Base-by-base conservation (phyloP, 2,113 vertebrate genomes). In the Pseudopodoces humilis region DNA sequence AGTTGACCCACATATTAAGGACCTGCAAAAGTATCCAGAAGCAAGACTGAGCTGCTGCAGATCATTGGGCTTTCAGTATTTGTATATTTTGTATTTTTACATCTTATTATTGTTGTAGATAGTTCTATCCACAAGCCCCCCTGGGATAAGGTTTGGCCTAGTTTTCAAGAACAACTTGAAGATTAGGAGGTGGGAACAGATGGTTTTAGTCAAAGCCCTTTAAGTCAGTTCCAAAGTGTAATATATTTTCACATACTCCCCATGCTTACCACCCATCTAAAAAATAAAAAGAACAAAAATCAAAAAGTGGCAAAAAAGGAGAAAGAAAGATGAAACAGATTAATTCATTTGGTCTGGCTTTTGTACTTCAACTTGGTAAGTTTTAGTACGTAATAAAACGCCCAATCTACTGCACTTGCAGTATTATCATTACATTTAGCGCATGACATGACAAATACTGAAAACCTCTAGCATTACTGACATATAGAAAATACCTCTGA, bases 111-210 rank as follows among this genome's bases (percentile, higher is more conserved):
- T 96, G 60, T 89, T 90, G 82, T 39, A 94, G 94, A 81, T 84
- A 95, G 83, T 49, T 88, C 47, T 86, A 88, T 89, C 82, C 63
- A 78, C 77, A 53, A 82, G 50, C 16, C 47, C 89, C 50, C 52
- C 13, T 47, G 75, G 88, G 94, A 90, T 63, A 96, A 83, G 16
- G 46, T 79, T 92, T 96, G 79, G 92, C 64, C 86, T 85, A 82
- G 82, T 96, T 95, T 95, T 92, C 76, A 72, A 88, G 77, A 90
- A 71, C 43, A 87, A 83, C 41, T 79, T 91, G 80, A 94, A 94
- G 89, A 96, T 95, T 96, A 96, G 90, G 69, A 96, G 93, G 93
- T 85, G 33, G 86, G 91, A 96, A 96, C 97, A 98, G 94, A 96
- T 97, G 96, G 91, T 95, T 97, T 95, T 44, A 95, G 84, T 97